Evolutionary conservation across 2,113 vertebrate genomes (phyloP).

Genomic region (Chaenocephalus aceratus): DNA sequence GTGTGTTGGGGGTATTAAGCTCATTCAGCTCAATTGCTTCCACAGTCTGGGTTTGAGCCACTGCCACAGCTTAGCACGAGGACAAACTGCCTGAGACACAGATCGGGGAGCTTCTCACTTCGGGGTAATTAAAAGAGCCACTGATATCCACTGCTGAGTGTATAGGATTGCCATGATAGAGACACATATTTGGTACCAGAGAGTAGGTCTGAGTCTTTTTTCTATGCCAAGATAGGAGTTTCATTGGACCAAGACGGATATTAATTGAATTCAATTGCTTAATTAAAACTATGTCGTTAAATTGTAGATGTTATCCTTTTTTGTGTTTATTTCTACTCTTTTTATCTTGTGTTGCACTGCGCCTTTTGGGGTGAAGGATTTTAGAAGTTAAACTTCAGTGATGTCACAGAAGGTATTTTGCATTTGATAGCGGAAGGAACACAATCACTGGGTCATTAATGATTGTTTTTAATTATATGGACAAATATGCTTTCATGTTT

Average conservation of each 20-base stretch:
- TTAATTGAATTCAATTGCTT: conserved; percentile 1
- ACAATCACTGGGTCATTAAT: not conserved
- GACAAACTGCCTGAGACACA: conserved; percentile 58
- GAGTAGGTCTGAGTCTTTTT: not conserved
- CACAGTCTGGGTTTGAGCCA: conserved; percentile 61
- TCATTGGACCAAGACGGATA: conserved; percentile 1
- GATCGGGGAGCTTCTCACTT: conserved; percentile 52
- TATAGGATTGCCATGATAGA: not conserved
- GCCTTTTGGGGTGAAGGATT: not conserved
- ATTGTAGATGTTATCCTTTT: not conserved
- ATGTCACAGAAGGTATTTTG: not conserved
- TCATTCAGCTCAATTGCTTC: conserved; percentile 81
- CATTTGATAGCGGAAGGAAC: not conserved
- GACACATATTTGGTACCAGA: not conserved
- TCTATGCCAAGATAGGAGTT: not conserved
- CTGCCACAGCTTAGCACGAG: conserved; percentile 62
- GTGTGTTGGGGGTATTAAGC: conserved; percentile 57
- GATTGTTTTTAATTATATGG: not conserved
- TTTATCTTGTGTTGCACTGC: not conserved
- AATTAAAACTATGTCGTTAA: not conserved
- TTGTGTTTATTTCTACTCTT: not conserved
- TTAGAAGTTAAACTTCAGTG: not conserved
- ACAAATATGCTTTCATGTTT: not conserved
- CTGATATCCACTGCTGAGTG: conserved; percentile 24
- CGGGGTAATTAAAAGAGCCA: conserved; percentile 65